phyloP scores from a whole-genome alignment of 2,888 invertebrate species.

The Sthenelais limicola region DNA sequence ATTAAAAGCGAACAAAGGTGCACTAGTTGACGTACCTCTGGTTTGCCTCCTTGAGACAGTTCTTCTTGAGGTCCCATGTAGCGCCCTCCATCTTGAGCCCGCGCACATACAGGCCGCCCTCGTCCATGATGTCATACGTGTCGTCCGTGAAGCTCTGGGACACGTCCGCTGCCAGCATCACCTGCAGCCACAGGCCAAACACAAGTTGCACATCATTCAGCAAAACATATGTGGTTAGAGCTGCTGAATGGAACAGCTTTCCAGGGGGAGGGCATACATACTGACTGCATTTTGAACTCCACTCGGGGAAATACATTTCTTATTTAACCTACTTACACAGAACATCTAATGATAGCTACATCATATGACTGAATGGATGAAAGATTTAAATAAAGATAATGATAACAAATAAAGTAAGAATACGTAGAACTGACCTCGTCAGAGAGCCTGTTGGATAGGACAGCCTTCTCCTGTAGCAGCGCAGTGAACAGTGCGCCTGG shows the following conservation, averaged over 20 bases:
- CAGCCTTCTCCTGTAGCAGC: constrained; percentile 67
- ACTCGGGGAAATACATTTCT: neutral
- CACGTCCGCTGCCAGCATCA: constrained; percentile 36
- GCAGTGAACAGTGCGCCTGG: constrained; percentile 67
- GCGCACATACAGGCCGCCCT: constrained; percentile 63
- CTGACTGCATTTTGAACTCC: neutral
- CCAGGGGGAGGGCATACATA: neutral
- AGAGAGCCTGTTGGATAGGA: constrained; percentile 57
- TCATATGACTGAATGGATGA: neutral
- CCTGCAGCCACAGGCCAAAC: neutral
- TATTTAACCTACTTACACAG: neutral
- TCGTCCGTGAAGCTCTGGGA: constrained; percentile 56
- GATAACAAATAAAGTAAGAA: too few species aligned
- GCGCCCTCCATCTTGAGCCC: constrained; percentile 64
- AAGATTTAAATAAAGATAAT: too few species aligned
- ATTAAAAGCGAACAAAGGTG: neutral
- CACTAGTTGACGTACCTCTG: neutral
- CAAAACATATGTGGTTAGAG: neutral
- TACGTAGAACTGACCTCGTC: constrained; percentile 63
- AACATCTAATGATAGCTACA: neutral
- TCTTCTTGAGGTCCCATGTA: constrained; percentile 61
- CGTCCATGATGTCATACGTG: constrained; percentile 57
- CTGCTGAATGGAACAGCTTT: neutral
- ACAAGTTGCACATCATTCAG: neutral
- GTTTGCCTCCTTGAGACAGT: constrained; percentile 40